phyloP scores from a whole-genome alignment of 2,888 invertebrate species.

The Corbicula japonica region DNA sequence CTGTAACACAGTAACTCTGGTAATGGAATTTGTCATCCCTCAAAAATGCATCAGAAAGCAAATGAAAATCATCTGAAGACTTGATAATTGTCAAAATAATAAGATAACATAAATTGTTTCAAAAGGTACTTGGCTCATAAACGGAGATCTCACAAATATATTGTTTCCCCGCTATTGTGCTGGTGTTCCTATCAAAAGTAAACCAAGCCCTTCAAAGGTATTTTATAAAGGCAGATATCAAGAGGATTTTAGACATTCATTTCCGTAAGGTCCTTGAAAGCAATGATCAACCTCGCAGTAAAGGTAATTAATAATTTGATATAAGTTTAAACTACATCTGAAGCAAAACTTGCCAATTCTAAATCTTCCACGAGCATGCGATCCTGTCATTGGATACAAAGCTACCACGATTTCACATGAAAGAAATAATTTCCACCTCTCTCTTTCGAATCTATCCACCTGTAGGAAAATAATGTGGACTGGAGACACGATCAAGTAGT shows the following conservation, averaged over 20 bases:
- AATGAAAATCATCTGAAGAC: no score
- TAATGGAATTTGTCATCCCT: no score
- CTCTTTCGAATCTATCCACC: constrained; percentile 5
- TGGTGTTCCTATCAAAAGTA: neutral
- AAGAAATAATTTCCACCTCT: constrained; percentile 7
- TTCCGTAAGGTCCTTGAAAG: constrained; percentile 18
- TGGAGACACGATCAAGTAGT: neutral
- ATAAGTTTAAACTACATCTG: constrained; percentile 15
- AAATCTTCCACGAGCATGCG: constrained; percentile 24
- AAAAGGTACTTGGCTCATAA: no score
- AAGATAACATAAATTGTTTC: no score
- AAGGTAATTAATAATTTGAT: constrained; percentile 19
- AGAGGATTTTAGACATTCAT: constrained; percentile 22
- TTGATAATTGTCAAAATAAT: no score
- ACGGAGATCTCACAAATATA: constrained; percentile 18
- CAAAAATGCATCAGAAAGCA: no score
- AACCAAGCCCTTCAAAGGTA: neutral
- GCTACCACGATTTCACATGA: constrained; percentile 5
- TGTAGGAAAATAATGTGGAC: constrained; percentile 19
- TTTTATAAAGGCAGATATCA: neutral
- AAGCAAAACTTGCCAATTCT: neutral
- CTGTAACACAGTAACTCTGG: no score
- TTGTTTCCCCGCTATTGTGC: constrained; percentile 25
- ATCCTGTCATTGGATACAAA: constrained; percentile 10
- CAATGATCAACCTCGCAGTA: constrained; percentile 18